These are phyloP conservation scores for Eptatretus atami DNA, from an alignment of 2,797 vertebrate genomes.

Conservation along the genomic window DNA sequence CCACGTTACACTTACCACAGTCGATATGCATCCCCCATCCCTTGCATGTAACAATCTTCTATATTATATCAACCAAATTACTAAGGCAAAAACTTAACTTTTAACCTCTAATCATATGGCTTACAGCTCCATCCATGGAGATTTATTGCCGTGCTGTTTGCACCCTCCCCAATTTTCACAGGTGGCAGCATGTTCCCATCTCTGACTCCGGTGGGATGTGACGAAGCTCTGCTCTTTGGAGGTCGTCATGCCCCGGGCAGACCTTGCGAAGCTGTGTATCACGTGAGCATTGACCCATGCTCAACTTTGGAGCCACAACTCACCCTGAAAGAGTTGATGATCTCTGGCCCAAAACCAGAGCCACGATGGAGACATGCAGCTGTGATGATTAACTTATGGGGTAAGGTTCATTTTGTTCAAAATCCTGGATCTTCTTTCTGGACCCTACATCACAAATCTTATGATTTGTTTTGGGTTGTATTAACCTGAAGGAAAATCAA, in stretches of 20 bases:
- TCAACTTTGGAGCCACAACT: constrained; percentile 2
- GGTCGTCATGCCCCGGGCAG: constrained; percentile 17
- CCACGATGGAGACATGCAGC: constrained; percentile 20
- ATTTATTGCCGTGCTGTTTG: too few species aligned
- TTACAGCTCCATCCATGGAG: too few species aligned
- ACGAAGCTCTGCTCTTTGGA: constrained; percentile 15
- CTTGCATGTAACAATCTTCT: too few species aligned
- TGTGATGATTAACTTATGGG: constrained; percentile 14
- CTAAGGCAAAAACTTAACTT: too few species aligned
- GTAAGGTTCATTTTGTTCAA: constrained; percentile 8
- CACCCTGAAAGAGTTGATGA: constrained; percentile 9
- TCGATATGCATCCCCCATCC: too few species aligned
- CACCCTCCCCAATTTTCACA: not conserved
- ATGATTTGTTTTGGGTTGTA: too few species aligned
- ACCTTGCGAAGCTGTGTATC: constrained; percentile 10
- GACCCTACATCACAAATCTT: too few species aligned
- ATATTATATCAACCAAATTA: too few species aligned
- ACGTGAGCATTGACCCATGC: constrained; percentile 11
- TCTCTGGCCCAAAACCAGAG: constrained; percentile 9
- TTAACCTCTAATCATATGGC: too few species aligned
- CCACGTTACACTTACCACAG: too few species aligned
- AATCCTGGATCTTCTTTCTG: too few species aligned
- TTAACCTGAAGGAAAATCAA: too few species aligned
- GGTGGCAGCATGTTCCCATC: constrained; percentile 17
- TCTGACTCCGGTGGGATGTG: constrained; percentile 12